These are phyloP conservation scores for Encarsia formosa DNA, from an alignment of 2,888 invertebrate genomes.

Conservation along the genomic window DNA sequence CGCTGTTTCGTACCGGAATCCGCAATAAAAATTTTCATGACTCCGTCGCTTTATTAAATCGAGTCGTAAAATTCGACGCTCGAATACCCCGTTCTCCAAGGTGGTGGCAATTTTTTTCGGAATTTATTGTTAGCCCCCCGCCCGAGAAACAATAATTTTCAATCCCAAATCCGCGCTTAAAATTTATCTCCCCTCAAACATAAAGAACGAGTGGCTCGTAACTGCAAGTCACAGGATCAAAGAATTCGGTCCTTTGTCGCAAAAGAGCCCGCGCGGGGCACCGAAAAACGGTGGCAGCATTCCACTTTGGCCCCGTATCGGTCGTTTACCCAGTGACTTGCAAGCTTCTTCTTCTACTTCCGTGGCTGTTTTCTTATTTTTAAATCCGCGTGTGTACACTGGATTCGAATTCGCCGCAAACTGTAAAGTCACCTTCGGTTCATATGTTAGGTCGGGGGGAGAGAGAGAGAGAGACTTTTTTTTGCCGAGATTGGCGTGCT, in stretches of 20 bases:
- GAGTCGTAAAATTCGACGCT: too few species aligned
- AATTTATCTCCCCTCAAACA: conserved; percentile 5
- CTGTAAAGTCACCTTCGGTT: conserved; percentile 48
- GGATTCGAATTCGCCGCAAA: conserved; percentile 34
- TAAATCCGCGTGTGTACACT: conserved; percentile 38
- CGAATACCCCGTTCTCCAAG: too few species aligned
- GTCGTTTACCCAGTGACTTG: conserved; percentile 52
- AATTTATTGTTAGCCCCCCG: too few species aligned
- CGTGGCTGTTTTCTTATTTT: conserved; percentile 33
- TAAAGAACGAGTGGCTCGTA: background rate
- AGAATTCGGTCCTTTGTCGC: conserved; percentile 26
- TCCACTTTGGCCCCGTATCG: conserved; percentile 33
- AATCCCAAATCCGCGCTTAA: too few species aligned
- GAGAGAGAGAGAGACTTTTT: background rate
- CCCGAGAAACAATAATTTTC: too few species aligned
- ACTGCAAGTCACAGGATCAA: conserved; percentile 29
- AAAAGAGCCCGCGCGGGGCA: conserved; percentile 2
- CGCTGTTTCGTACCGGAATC: too few species aligned
- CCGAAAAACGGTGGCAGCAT: conserved; percentile 24
- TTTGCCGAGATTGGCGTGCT: background rate
- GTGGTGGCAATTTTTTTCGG: too few species aligned
- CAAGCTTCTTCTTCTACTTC: conserved; percentile 33
- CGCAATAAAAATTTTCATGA: too few species aligned
- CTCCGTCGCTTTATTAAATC: too few species aligned
- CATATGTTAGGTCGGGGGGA: conserved; percentile 46